Conservation (phyloP, 92 coral and sea anemone species). For the Siderastrea siderea region DNA sequence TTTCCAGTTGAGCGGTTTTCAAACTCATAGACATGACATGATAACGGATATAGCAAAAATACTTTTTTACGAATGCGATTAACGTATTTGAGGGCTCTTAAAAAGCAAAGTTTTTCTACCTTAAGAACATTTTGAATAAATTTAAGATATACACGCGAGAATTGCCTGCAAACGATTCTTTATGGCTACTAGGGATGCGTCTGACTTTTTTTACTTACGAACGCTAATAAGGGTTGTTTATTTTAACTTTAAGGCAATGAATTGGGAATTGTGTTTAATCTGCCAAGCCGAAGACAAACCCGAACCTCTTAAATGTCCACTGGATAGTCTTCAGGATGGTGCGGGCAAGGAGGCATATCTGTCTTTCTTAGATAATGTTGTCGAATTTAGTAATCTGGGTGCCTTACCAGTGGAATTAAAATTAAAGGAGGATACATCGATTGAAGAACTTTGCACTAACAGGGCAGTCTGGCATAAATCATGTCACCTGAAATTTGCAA, state of each 20-base stretch:
- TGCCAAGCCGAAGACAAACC: conserved; percentile 45
- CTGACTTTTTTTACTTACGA: no score
- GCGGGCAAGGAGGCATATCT: conserved; percentile 35
- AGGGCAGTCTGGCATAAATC: conserved; percentile 74
- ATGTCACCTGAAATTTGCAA: conserved; percentile 63
- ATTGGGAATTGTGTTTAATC: conserved; percentile 51
- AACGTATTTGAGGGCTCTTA: no score
- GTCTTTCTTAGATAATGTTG: conserved; percentile 36
- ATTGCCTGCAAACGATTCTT: no score
- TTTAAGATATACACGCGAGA: no score
- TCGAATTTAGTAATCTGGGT: neutral
- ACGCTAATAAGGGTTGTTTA: neutral
- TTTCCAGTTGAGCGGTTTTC: no score
- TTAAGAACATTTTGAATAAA: no score
- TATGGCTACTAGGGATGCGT: no score
- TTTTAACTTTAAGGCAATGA: conserved; percentile 52
- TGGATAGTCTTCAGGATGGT: conserved; percentile 53
- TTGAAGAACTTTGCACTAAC: conserved; percentile 53
- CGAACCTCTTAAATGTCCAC: conserved; percentile 54
- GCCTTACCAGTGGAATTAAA: neutral
- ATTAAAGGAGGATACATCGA: neutral
- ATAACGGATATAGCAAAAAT: no score
- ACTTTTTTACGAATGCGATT: no score
- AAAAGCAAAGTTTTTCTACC: no score
- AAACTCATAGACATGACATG: no score